These are phyloP conservation scores for Eolophus roseicapilla DNA, from an alignment of 2,113 vertebrate species.

Conservation along the genomic window DNA sequence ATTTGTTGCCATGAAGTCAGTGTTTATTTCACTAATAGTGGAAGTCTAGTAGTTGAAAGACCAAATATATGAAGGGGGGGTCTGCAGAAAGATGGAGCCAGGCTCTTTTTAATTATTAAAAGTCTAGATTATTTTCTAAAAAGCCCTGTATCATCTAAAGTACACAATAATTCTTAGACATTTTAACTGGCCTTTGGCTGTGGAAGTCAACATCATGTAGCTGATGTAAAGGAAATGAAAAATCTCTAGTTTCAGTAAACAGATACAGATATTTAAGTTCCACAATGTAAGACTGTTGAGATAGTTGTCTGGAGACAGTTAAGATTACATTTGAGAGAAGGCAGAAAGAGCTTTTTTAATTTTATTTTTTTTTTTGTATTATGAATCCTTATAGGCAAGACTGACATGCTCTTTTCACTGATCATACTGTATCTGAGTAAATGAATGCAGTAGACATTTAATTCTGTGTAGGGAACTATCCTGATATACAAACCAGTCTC, in stretches of 20 bases:
- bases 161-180: not conserved
- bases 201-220: not conserved
- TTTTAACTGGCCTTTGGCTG: not conserved
- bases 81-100: not conserved
- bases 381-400: not conserved
- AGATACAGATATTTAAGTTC: not conserved
- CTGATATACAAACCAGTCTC: not conserved
- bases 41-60: not conserved
- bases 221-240: not conserved
- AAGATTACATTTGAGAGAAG: not conserved
- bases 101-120: not conserved
- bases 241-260: not conserved
- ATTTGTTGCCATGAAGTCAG: not conserved
- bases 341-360: not conserved
- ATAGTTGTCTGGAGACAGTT: not conserved
- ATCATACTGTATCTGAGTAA: not conserved
- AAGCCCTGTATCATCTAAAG: not conserved
- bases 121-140: not conserved
- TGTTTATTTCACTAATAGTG: not conserved
- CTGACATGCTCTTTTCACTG: not conserved
- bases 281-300: not conserved
- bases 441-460: not conserved
- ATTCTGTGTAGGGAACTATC: not conserved
- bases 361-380: not conserved
- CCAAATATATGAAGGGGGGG: not conserved